phyloP scores from a whole-genome alignment of 2,113 vertebrate species.

The Megaptera novaeangliae region DNA sequence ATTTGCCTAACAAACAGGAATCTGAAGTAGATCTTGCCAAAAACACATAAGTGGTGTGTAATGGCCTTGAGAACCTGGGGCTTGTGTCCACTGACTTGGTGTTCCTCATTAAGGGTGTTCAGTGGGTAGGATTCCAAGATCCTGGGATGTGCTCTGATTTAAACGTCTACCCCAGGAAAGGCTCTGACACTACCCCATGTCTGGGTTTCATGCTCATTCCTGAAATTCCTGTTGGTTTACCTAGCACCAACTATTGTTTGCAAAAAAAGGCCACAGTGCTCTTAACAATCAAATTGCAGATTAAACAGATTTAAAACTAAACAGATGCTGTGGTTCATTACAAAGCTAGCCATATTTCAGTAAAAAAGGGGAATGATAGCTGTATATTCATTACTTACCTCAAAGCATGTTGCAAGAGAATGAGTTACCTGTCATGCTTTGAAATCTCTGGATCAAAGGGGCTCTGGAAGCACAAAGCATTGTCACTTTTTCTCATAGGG shows the following conservation, averaged over 20 bases:
- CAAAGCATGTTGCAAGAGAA: conserved; percentile 18
- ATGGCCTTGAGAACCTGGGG: not conserved
- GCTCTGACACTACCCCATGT: not conserved
- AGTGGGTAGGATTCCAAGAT: not conserved
- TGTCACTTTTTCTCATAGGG: not conserved
- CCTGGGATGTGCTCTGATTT: not conserved
- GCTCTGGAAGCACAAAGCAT: not conserved
- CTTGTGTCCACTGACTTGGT: not conserved
- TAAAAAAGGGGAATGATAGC: not conserved
- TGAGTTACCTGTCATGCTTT: conserved; percentile 3
- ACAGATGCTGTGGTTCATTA: not conserved
- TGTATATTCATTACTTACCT: not conserved
- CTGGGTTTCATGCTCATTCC: not conserved
- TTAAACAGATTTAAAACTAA: not conserved
- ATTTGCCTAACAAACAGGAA: not conserved
- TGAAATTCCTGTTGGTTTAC: not conserved
- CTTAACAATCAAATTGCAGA: not conserved
- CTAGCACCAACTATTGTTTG: not conserved
- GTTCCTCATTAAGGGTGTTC: not conserved
- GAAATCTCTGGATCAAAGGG: conserved; percentile 3
- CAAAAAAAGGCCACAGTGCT: not conserved
- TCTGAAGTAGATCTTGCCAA: not conserved
- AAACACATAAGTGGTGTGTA: not conserved
- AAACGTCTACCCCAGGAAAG: not conserved
- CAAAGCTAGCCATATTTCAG: not conserved